A percentile compares a stretch with the other conserved stretches of the same genome.
Evolutionary conservation across 2,797 vertebrate species (phyloP).

Genomic region (Poeciliopsis paucimaculata): DNA sequence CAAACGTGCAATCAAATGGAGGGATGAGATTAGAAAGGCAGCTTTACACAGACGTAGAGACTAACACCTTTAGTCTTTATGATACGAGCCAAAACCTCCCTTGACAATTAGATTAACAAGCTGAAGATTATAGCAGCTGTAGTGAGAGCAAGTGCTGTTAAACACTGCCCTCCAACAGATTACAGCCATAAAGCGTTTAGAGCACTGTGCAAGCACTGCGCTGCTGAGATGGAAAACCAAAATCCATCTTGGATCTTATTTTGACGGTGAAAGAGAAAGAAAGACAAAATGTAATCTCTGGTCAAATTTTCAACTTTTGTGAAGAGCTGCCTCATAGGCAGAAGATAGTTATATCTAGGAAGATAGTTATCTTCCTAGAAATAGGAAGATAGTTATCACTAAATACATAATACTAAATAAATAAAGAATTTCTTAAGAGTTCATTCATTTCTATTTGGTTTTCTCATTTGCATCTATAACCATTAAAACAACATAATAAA

Average conservation of each 20-base stretch:
- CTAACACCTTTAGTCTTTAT: conserved; percentile 74
- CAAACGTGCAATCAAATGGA: conserved; percentile 66
- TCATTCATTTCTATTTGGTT: neutral
- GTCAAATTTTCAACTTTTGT: conserved; percentile 8
- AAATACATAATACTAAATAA: neutral
- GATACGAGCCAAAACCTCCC: conserved; percentile 67
- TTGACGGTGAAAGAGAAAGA: conserved; percentile 38
- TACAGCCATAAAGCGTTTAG: conserved; percentile 74
- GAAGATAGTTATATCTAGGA: too few species aligned
- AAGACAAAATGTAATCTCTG: conserved; percentile 45
- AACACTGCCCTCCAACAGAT: conserved; percentile 74
- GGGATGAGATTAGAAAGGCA: conserved; percentile 69
- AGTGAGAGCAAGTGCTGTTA: conserved; percentile 62
- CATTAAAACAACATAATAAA: conserved; percentile 23
- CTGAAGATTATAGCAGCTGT: conserved; percentile 73
- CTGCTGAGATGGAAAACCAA: conserved; percentile 60
- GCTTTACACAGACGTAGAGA: conserved; percentile 63
- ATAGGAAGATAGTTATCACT: neutral
- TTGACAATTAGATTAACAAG: conserved; percentile 77
- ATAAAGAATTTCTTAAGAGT: neutral
- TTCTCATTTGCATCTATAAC: neutral
- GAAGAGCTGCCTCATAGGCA: conserved; percentile 43
- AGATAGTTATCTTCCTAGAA: too few species aligned
- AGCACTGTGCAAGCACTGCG: conserved; percentile 50
- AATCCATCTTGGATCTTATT: conserved; percentile 50